These are phyloP conservation scores for Chlorospingus flavigularis DNA, from an alignment of 2,797 vertebrate genomes.

Conservation along the genomic window DNA sequence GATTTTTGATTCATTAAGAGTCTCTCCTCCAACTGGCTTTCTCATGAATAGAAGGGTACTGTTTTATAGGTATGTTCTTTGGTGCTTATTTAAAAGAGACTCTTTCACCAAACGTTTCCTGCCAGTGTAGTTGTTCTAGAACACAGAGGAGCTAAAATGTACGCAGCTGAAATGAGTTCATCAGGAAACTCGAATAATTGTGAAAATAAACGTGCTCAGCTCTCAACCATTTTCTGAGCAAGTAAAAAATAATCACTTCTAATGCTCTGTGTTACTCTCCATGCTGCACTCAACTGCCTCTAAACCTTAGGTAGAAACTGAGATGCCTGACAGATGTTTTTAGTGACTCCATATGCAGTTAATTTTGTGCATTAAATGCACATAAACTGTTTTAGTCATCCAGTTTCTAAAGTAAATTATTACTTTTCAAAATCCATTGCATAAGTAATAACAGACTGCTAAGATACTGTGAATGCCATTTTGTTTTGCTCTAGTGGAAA, in stretches of 20 bases:
- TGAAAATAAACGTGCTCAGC: neutral
- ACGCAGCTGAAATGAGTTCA: neutral
- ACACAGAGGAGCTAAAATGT: neutral
- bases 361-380: slow-evolving; percentile 12
- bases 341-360: neutral
- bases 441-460: slow-evolving; percentile 49
- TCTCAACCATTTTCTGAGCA: neutral
- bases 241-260: neutral
- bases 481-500: slow-evolving; percentile 67
- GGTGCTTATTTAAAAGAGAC: neutral
- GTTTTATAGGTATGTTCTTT: neutral
- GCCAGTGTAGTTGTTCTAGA: neutral
- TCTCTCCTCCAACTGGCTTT: neutral
- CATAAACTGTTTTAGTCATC: slow-evolving; percentile 36
- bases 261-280: neutral
- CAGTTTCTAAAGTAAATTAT: slow-evolving; percentile 49
- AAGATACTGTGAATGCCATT: slow-evolving; percentile 29
- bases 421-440: slow-evolving; percentile 47
- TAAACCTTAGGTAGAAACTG: slow-evolving; percentile 1
- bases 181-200: neutral
- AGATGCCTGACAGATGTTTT: slow-evolving; percentile 16
- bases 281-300: neutral
- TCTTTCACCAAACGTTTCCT: neutral
- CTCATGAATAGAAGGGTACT: neutral
- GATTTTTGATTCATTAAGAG: neutral